Evolutionary conservation across 1,140 invertebrate species (phyloP), one percentile per base, ranked within the genome.

Genomic region (Rhyzopertha dominica): DNA sequence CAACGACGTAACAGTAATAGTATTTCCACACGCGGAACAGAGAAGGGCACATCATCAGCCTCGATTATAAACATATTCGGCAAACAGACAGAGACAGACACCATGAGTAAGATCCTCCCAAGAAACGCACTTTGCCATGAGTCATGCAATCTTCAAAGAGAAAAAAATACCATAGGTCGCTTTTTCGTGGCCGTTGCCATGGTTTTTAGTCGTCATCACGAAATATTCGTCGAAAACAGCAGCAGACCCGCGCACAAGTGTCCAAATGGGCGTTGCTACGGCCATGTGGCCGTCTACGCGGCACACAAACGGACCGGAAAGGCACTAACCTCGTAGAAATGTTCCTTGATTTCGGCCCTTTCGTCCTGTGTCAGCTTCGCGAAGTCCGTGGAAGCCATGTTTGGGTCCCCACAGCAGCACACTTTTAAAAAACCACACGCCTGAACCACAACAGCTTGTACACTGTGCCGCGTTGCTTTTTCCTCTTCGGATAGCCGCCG

Each of bases 331-430:
- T 51, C 36, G 29, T 32, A 58, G 37, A 69, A 67, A 41, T 62
- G 61, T 56, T 69, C 67, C 39, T 54, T 58, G 7, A 69, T 54
- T 59, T 69, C 67, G 23, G 58, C 56, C 17, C 56, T 51, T 49
- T 69, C 67, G 36, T 67, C 65, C 44, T 56, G 51, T 17, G 60
- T 61, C 39, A 64, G 37, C 52, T 53, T 57, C 25, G 56, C 53
- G 18, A 50, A 49, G 22, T 59, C 57, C 40, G 34, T 20, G 35
- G 54, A 55, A 52, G 56, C 50, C 56, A 58, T 61, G 10, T 51
- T 54, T 26, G n/a, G 7, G 24, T 26, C n/a, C n/a, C n/a, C n/a
- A n/a, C n/a, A n/a, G n/a, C n/a, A n/a, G n/a, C n/a, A n/a, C n/a
- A n/a, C n/a, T n/a, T n/a, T n/a, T n/a, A n/a, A n/a, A n/a, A n/a